Conservation (phyloP, 2,797 vertebrate genomes). For the Orientallactaga sibirica region DNA sequence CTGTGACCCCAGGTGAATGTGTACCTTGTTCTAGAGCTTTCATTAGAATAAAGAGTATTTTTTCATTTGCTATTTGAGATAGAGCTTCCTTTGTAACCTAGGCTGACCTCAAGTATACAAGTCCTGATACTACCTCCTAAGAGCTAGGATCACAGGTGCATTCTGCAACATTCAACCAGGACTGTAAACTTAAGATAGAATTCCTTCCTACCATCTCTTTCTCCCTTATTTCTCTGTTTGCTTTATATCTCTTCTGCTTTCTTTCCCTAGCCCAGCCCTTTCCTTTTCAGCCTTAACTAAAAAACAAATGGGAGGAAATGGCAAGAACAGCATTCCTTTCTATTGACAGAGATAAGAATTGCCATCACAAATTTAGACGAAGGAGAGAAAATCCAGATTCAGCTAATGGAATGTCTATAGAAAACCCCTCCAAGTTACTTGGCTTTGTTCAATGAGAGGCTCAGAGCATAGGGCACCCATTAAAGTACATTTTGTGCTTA, state of each 20-base stretch:
- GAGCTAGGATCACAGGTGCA: not conserved
- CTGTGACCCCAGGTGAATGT: not conserved
- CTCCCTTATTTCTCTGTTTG: not conserved
- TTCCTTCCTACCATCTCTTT: not conserved
- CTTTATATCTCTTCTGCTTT: conserved; percentile 43
- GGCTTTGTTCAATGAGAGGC: conserved; percentile 27
- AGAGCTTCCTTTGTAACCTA: not conserved
- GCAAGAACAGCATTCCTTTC: not conserved
- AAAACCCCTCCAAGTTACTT: not conserved
- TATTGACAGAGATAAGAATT: not conserved
- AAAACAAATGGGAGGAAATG: not conserved
- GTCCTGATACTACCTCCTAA: not conserved
- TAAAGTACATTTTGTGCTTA: not conserved
- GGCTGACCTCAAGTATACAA: not conserved
- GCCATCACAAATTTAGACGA: not conserved
- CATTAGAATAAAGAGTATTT: not conserved
- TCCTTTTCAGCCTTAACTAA: conserved; percentile 29
- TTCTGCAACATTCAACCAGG: not conserved
- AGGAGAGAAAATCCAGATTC: conserved; percentile 10
- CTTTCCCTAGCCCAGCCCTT: not conserved
- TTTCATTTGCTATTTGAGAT: too few species aligned
- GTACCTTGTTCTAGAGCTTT: not conserved
- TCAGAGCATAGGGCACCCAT: not conserved
- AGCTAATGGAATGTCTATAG: not conserved
- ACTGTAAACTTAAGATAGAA: not conserved